Base-by-base conservation (phyloP, 2,113 vertebrate genomes). In the Balaenoptera acutorostrata region DNA sequence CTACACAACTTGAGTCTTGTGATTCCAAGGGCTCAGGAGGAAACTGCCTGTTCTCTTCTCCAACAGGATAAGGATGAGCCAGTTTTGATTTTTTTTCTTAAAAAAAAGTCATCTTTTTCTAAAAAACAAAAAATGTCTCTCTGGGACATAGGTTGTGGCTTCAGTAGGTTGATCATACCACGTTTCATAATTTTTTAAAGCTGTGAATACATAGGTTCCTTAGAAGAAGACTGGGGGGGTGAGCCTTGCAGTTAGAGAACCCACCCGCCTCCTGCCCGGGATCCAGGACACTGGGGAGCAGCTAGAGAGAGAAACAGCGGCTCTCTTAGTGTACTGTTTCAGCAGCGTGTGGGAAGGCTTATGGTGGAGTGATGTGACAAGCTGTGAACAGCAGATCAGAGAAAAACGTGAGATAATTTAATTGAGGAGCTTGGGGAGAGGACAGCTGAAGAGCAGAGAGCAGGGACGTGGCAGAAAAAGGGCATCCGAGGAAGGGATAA, bases 331-430 rank as follows among this genome's bases (percentile, higher is more conserved):
- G 95, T 96, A 59, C 61, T 87, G 84, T 95, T 96, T 83, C 84
- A 90, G 97, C 89, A 97, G 96, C 97, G 95, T 95, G 96, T 94
- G 98, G 0, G 0, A 91, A 97, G 98, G 97, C 98, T 98, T 97
- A 94, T 97, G 96, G 93, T 92, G 94, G 2, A 80, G 95, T 41
- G 64, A 95, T 97, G 92, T 97, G 0, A 98, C 74, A 55, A 80
- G 83, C 94, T 97, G 97, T 90, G 96, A 98, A 96, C 85, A 97
- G 85, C 97, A 88, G 96, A 97, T 97, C 97, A 88, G 97, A 96
- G 96, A 80, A 96, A 98, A 92, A 92, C 12, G 55, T 96, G 97
- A 98, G 97, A 98, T 97, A 96, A 97, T 97, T 98, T 98, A 97
- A 98, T 96, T 97, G 97, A 97, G 92, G 92, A 96, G 89, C 89